phyloP scores from a whole-genome alignment of 2,797 vertebrate species.

The Sparus aurata region DNA sequence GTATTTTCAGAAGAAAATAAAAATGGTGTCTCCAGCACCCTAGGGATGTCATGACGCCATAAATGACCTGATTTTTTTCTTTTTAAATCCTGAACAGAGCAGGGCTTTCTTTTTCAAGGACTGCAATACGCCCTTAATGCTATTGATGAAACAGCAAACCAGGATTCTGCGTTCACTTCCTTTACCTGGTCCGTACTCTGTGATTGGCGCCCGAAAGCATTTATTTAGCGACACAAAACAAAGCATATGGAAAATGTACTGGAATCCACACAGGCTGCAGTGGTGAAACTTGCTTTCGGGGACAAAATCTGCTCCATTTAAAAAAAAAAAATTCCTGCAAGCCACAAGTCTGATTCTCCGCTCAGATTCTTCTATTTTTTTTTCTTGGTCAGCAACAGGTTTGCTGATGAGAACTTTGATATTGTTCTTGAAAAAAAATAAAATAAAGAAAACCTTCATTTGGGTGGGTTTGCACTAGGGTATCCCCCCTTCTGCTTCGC shows the following conservation, averaged over 20 bases:
- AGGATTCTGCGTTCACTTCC: conserved; percentile 42
- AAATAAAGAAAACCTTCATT: conserved; percentile 49
- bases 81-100: conserved; percentile 44
- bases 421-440: conserved; percentile 45
- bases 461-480: conserved; percentile 53
- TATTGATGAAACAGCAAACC: conserved; percentile 47
- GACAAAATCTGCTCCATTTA: conserved; percentile 25
- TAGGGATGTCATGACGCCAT: conserved; percentile 85
- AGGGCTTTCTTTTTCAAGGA: conserved; percentile 47
- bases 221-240: conserved; percentile 48
- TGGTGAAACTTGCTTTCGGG: conserved; percentile 1
- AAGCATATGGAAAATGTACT: conserved; percentile 13
- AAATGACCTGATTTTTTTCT: conserved; percentile 53
- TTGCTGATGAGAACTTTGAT: conserved; percentile 74
- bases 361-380: conserved; percentile 16
- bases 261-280: conserved; percentile 24
- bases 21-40: conserved; percentile 85
- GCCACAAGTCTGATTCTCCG: neutral
- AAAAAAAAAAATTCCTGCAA: conserved; percentile 12
- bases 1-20: conserved; percentile 88
- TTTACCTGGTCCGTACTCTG: conserved; percentile 24
- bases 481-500: conserved; percentile 42
- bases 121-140: conserved; percentile 50
- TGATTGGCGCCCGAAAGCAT: conserved; percentile 61
- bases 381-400: conserved; percentile 78